phyloP scores from a whole-genome alignment of 2,888 invertebrate species.

The Stenotaenia linearis region DNA sequence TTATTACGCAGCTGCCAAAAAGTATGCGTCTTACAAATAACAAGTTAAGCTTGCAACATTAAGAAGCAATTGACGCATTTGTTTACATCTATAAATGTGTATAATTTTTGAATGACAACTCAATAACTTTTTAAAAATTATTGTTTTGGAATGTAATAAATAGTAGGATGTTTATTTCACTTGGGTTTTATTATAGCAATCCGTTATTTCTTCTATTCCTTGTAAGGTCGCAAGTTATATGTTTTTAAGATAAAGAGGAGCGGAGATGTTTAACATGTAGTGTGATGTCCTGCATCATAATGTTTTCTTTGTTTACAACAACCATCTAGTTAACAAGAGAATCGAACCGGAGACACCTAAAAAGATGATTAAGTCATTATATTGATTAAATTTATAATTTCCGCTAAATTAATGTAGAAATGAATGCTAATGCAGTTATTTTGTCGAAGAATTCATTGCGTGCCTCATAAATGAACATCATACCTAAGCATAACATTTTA shows the following conservation, averaged over 20 bases:
- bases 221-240: background rate
- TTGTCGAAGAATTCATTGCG: background rate
- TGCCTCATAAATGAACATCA: background rate
- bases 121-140: background rate
- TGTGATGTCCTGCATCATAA: background rate
- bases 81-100: background rate
- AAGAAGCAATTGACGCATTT: background rate
- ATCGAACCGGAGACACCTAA: background rate
- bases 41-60: no score
- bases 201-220: no score
- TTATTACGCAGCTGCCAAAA: background rate
- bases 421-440: background rate
- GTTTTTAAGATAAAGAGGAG: background rate
- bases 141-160: background rate
- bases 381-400: no score
- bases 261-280: background rate
- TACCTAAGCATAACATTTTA: background rate
- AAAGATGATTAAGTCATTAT: background rate
- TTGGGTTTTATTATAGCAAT: background rate
- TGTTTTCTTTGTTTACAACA: background rate
- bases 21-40: background rate
- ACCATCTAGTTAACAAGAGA: background rate
- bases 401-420: background rate
- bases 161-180: background rate
- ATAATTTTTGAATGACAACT: background rate